Conservation (phyloP, 2,888 invertebrate species). For the Julus scandinavius region DNA sequence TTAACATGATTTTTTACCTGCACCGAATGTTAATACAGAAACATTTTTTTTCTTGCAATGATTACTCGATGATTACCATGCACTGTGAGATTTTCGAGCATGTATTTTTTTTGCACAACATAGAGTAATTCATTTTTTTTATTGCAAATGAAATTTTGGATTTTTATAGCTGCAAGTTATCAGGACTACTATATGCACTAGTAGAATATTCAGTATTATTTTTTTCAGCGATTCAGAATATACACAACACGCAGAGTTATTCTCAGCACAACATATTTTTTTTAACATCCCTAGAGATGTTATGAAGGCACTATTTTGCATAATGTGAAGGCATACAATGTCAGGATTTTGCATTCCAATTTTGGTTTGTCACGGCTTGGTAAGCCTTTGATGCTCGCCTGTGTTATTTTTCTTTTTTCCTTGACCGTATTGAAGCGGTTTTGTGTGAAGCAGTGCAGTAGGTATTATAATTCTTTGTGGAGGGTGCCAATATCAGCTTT, state of each 20-base stretch:
- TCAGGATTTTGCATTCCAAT: background rate
- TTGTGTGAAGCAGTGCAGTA: background rate
- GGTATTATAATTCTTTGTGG: background rate
- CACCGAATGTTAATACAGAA: constrained; percentile 10
- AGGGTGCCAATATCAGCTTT: background rate
- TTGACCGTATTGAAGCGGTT: background rate
- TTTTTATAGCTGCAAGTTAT: background rate
- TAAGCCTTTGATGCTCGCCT: background rate
- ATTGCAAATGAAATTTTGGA: constrained; percentile 10
- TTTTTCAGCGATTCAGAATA: background rate
- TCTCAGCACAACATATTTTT: background rate
- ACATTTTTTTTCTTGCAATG: background rate
- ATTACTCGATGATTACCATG: background rate
- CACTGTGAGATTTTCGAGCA: constrained; percentile 15
- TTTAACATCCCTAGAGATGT: background rate
- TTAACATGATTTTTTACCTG: background rate
- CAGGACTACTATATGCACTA: background rate
- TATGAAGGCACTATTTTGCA: background rate
- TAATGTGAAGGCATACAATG: background rate
- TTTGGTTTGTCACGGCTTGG: background rate
- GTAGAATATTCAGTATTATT: background rate
- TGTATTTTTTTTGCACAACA: background rate
- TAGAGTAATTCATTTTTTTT: constrained; percentile 33
- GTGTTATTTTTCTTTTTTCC: background rate
- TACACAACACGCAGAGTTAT: background rate